Conservation (phyloP, 2,797 vertebrate species). For the Chaunax sp. region DNA sequence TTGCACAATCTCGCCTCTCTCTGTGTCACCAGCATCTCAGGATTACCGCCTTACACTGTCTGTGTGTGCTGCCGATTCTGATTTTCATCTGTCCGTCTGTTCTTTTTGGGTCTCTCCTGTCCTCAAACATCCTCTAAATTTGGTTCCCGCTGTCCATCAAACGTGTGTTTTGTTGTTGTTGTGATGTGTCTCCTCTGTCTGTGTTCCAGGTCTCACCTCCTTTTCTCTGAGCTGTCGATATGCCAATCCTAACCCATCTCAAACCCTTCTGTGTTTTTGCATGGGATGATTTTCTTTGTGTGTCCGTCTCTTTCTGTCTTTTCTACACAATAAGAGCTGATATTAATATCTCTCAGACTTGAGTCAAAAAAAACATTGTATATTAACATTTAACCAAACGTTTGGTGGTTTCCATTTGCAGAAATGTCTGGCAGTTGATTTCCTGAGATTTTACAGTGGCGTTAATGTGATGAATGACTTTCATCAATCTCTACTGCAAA, state of each 20-base stretch:
- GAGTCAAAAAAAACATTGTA: slow-evolving; percentile 22
- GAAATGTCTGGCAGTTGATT: neutral
- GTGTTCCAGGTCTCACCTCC: slow-evolving; percentile 38
- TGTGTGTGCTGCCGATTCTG: slow-evolving; percentile 13
- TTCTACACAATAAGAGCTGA: neutral
- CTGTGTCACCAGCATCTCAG: slow-evolving; percentile 19
- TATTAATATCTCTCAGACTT: slow-evolving; percentile 24
- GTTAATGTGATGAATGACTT: slow-evolving; percentile 16
- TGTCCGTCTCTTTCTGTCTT: slow-evolving; percentile 17
- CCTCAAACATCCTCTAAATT: neutral
- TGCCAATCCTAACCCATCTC: slow-evolving; percentile 4
- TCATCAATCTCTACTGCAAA: slow-evolving; percentile 33
- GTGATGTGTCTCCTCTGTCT: slow-evolving; percentile 46
- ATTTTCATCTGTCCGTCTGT: slow-evolving; percentile 1
- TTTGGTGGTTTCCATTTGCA: neutral
- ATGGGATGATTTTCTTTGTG: slow-evolving; percentile 28
- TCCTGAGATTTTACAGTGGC: neutral
- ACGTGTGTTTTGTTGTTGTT: slow-evolving; percentile 2
- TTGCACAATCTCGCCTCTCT: slow-evolving; percentile 30
- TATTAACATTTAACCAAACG: neutral
- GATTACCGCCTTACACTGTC: slow-evolving; percentile 18
- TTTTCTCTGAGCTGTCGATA: slow-evolving; percentile 23
- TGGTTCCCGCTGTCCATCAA: slow-evolving; percentile 9
- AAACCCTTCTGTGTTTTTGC: slow-evolving; percentile 24
- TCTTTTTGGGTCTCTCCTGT: slow-evolving; percentile 16